Base-by-base conservation (phyloP, 2,113 vertebrate genomes). In the Litocranius walleri region DNA sequence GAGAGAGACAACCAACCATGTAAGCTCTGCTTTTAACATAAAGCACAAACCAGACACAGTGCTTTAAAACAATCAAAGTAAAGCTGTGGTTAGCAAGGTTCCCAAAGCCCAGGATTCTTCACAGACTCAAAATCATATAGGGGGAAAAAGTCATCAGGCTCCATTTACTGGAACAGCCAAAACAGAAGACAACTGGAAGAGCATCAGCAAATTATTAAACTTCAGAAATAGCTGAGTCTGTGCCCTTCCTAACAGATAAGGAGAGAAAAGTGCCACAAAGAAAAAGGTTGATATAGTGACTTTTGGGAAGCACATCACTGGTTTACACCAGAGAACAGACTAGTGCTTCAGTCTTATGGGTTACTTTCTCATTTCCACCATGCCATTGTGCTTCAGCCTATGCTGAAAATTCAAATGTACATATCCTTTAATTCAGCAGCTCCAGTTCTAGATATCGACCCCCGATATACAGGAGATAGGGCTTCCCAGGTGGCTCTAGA, bases 31-130 rank as follows among this genome's bases (percentile, higher is more conserved):
- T n/a, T 74, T 95, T 67, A 45, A 88, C 67, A 77, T 83, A 93
- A 82, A 97, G 78, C 57, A 67, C 54, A 97, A 97, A 95, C 87
- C 92, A 98, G 90, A 77, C n/a, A 27, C 7, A 40, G 90, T 78
- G 25, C 71, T 2, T 89, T 86, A 85, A 90, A 96, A 95, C 59
- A 23, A 2, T 74, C 96, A 84, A 71, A 84, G 93, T 78, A 94
- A 96, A 97, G 56, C 64, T 83, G 27, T 56, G 93, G 96, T 33
- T 6, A 3, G 61, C 0, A 30, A 92, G n/a, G 25, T 36, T 77
- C 13, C 77, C 95, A 91, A 30, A 96, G 84, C 88, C 87, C 81
- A 62, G 16, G 56, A 84, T 87, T 88, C 78, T 86, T 93, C 77
- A 91, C 61, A 93, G 64, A 97, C 59, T 88, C 50, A 92, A 95